Percentiles rank a stretch among this genome's conserved stretches.
These are phyloP conservation scores for Mormyrus proboscirostris DNA, from an alignment of 2,797 vertebrate species.

Conservation along the genomic window DNA sequence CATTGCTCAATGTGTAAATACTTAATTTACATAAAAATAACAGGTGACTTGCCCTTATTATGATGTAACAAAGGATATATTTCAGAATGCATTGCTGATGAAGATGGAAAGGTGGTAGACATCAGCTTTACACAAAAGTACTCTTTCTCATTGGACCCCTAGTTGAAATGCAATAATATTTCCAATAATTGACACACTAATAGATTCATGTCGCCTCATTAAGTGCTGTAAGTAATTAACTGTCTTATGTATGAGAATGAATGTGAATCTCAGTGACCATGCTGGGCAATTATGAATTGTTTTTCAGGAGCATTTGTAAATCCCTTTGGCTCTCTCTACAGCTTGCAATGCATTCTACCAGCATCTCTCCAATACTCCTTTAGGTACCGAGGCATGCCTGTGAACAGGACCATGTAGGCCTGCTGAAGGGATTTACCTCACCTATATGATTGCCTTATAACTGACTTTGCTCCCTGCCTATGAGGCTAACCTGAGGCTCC, in stretches of 20 bases:
- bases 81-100: not conserved
- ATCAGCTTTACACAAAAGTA: not conserved
- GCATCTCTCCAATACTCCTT: not conserved
- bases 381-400: not conserved
- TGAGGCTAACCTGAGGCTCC: not conserved
- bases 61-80: not conserved
- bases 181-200: not conserved
- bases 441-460: not conserved
- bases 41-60: not conserved
- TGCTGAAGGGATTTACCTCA: not conserved
- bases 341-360: not conserved
- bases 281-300: not conserved
- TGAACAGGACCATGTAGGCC: not conserved
- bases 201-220: not conserved
- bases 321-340: not conserved
- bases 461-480: not conserved
- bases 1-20: not conserved
- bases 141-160: not conserved
- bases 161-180: not conserved
- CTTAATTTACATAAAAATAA: not conserved
- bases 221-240: not conserved
- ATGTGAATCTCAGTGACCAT: not conserved
- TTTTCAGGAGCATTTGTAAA: not conserved
- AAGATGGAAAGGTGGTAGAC: not conserved
- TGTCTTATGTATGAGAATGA: not conserved